Percentiles rank a stretch among this genome's conserved stretches.
Evolutionary conservation across 1,140 invertebrate genomes (phyloP).

Genomic region (Aphaenogaster rudis): DNA sequence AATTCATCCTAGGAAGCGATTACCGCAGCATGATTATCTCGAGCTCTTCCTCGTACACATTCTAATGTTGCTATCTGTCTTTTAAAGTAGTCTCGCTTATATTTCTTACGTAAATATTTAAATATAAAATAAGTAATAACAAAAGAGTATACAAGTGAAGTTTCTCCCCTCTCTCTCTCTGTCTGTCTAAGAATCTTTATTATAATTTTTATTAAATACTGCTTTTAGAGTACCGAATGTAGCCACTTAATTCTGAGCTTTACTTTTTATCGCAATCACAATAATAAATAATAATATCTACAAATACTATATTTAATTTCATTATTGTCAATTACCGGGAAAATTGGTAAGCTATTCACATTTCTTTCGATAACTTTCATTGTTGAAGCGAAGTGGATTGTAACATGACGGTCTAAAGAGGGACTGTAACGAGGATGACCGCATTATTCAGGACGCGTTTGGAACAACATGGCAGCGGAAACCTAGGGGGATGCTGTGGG

Average conservation of each 20-base stretch:
- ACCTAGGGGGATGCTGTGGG: slow-evolving; percentile 37
- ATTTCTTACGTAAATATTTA: slow-evolving; percentile 52
- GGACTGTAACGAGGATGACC: slow-evolving; percentile 79
- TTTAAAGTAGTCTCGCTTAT: slow-evolving; percentile 19
- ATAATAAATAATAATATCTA: neutral
- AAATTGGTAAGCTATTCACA: slow-evolving; percentile 14
- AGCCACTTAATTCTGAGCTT: neutral
- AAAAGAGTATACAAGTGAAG: neutral
- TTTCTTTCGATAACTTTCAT: slow-evolving; percentile 43
- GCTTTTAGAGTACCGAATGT: neutral
- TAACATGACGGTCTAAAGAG: slow-evolving; percentile 59
- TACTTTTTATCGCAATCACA: neutral
- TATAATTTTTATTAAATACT: slow-evolving; percentile 12
- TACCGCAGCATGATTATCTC: slow-evolving; percentile 68
- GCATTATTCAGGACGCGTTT: slow-evolving; percentile 84
- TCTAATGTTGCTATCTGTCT: slow-evolving; percentile 38
- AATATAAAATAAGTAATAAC: slow-evolving; percentile 13
- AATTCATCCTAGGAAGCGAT: slow-evolving; percentile 64
- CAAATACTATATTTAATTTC: neutral
- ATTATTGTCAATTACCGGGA: neutral
- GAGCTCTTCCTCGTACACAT: slow-evolving; percentile 30
- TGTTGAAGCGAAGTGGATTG: slow-evolving; percentile 31
- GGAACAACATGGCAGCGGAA: slow-evolving; percentile 79
- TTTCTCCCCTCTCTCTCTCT: neutral
- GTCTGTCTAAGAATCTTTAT: neutral